Conservation (phyloP, 2,888 invertebrate species). For the Ennomos fuscantarius region DNA sequence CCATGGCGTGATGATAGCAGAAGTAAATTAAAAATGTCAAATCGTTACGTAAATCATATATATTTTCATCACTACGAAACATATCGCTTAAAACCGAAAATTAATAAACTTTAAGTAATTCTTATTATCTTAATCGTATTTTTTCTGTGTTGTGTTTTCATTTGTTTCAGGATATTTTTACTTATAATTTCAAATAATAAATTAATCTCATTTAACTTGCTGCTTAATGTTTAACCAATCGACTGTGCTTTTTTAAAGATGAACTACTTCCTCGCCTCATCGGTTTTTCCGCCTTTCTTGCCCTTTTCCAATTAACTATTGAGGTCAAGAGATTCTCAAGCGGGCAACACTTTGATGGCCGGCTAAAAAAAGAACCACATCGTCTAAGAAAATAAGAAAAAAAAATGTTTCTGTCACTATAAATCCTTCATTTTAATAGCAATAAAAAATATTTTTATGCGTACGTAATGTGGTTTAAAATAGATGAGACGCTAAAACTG, state of each 20-base stretch:
- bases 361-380: conserved; percentile 34
- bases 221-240: conserved; percentile 2
- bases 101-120: too few species aligned
- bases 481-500: conserved; percentile 27
- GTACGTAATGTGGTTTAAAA: conserved; percentile 27
- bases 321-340: conserved; percentile 37
- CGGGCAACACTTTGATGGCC: conserved; percentile 30
- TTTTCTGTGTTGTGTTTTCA: too few species aligned
- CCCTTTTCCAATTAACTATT: conserved; percentile 43
- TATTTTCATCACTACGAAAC: too few species aligned
- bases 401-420: conserved; percentile 19
- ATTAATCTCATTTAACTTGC: background rate
- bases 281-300: conserved; percentile 29
- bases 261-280: conserved; percentile 19
- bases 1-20: too few species aligned
- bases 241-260: conserved; percentile 18
- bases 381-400: conserved; percentile 18
- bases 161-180: too few species aligned
- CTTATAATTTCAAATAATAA: background rate
- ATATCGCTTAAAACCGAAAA: too few species aligned
- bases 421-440: conserved; percentile 31
- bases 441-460: conserved; percentile 30
- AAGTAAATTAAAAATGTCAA: too few species aligned
- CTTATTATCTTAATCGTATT: too few species aligned
- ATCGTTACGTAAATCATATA: too few species aligned